Base-by-base conservation (phyloP, 2,113 vertebrate genomes). In the Capra hircus region DNA sequence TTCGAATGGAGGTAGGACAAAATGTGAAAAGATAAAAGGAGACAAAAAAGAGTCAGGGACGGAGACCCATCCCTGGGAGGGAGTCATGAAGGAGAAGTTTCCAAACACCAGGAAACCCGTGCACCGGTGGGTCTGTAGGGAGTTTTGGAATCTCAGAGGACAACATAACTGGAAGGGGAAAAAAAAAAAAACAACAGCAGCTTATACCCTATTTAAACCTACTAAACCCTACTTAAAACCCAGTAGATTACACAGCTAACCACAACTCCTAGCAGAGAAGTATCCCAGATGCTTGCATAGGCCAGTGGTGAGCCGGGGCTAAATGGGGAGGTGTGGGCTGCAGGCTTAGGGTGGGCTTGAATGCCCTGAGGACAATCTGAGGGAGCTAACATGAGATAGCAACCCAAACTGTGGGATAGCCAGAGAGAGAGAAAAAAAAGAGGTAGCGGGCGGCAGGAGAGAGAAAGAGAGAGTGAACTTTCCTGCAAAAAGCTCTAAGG, bases 31-130 rank as follows among this genome's bases (percentile, higher is more conserved):
- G n/a, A 23, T 71, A 40, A 71, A 40, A 36, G 21, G 19, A 71
- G 67, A 40, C 19, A 40, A 40, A 40, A 71, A 40, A 71, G 67
- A 23, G 5, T 71, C 40, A 40, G 67, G 10, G 67, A 71, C 0
- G 0, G n/a, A 71, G n/a, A 13, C 5, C 19, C 2, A 0, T 40
- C n/a, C n/a, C 10, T 2, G 5, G n/a, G 67, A 71, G 67, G 67
- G n/a, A 71, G 19, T 71, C 9, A 36, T 71, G 67, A 71, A 71
- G 19, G n/a, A 71, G 67, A 40, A 40, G n/a, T 71, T 40, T 71
- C 67, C n/a, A 40, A 71, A 71, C 19, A 40, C 67, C 67, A 71
- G 67, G 19, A 71, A 71, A 40, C n/a, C n/a, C 10, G 0, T 0
- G 1, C 19, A 71, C 10, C 0, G 0, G n/a, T 23, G 19, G 67